phyloP scores from a whole-genome alignment of 2,888 invertebrate genomes.

The Magallana nippona region DNA sequence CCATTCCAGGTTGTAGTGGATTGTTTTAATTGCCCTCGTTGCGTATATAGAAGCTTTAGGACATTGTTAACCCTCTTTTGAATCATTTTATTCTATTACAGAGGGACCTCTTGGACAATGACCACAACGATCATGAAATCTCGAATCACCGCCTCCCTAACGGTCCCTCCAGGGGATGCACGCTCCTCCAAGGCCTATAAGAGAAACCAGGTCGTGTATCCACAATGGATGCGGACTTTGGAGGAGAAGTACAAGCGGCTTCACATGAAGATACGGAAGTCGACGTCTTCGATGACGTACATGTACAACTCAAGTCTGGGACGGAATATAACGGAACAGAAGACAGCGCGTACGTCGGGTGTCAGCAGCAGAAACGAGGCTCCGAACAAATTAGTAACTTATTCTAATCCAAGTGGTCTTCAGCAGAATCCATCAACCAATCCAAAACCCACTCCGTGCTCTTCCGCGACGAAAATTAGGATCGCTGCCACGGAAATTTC shows the following conservation, averaged over 20 bases:
- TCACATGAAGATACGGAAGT: conserved; percentile 67
- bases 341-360: conserved; percentile 3
- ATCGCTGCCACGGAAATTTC: conserved; percentile 46
- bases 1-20: too few relatives aligned
- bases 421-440: conserved; percentile 27
- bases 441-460: neutral
- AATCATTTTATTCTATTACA: neutral
- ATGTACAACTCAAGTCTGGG: conserved; percentile 50
- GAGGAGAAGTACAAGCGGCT: conserved; percentile 71
- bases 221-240: conserved; percentile 72
- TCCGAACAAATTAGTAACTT: neutral
- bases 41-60: neutral
- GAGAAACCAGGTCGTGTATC: conserved; percentile 51
- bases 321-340: conserved; percentile 39
- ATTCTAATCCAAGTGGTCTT: neutral
- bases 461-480: conserved; percentile 35
- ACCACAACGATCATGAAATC: conserved; percentile 31
- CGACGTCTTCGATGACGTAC: conserved; percentile 48
- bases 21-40: too few relatives aligned
- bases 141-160: conserved; percentile 15
- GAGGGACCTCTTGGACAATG: conserved; percentile 3
- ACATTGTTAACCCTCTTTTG: neutral
- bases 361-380: conserved; percentile 19
- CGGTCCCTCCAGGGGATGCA: neutral
- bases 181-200: neutral